Percentiles rank a stretch among this genome's conserved stretches.
phyloP scores from a whole-genome alignment of 2,888 invertebrate genomes.

The Cryptus armator region DNA sequence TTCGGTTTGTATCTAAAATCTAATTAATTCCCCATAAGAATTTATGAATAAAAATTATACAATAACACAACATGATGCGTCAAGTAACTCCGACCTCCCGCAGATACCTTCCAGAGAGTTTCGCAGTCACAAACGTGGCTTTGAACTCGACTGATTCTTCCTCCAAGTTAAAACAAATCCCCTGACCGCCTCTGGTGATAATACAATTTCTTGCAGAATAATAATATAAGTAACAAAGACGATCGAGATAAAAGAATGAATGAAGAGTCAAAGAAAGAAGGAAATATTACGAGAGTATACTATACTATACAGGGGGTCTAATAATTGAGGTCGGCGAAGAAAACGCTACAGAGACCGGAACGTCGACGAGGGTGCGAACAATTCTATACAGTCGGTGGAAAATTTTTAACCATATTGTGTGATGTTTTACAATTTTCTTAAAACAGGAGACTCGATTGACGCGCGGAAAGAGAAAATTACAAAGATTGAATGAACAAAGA shows the following conservation, averaged over 20 bases:
- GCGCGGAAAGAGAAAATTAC: too few relatives aligned
- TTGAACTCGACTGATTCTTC: constrained; percentile 75
- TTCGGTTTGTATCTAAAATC: too few relatives aligned
- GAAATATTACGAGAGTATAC: constrained; percentile 9
- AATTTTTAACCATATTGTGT: too few relatives aligned
- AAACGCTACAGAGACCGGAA: neutral
- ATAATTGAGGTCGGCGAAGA: neutral
- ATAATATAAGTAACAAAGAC: constrained; percentile 32
- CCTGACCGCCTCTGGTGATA: constrained; percentile 9
- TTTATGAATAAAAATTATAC: too few relatives aligned
- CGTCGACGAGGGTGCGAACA: too few relatives aligned
- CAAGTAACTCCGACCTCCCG: too few relatives aligned
- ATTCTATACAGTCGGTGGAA: too few relatives aligned
- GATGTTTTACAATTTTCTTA: neutral
- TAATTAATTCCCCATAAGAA: too few relatives aligned
- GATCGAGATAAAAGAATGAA: constrained; percentile 36
- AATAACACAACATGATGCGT: too few relatives aligned
- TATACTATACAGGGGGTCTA: neutral
- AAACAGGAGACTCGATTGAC: neutral
- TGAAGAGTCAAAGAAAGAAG: constrained; percentile 17
- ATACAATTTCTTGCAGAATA: neutral
- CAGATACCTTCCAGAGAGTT: constrained; percentile 71
- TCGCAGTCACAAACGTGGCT: constrained; percentile 76
- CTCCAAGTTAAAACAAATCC: constrained; percentile 44
- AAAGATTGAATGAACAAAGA: constrained; percentile 34